Base-by-base conservation (phyloP, 2,113 vertebrate genomes). In the Chaetops frenatus region DNA sequence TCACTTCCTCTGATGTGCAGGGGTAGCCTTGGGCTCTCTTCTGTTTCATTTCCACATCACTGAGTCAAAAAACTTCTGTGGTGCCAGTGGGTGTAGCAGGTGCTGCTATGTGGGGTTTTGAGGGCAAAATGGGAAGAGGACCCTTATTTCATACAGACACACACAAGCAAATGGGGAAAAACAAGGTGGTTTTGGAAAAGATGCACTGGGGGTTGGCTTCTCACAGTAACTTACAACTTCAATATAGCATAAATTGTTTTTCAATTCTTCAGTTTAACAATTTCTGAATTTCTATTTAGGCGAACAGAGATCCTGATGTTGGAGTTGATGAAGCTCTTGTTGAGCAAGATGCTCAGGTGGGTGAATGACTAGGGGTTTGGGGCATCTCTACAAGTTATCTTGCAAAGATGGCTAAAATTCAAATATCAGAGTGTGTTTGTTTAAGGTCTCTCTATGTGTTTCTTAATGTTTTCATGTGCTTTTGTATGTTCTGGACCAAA, bases 291-390 rank as follows among this genome's bases (percentile, higher is more conserved):
- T 70, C 94, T 82, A 57, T 85, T 51, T 77, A 99, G 99, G 99
- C 97, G 0, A 98, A 97, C n/a, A 98, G 99, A 78, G 98, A 99
- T 90, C 97, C 98, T 17, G 98, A 98, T 4, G 36, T 29, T 31
- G 29, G 92, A 40, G 95, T 99, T 21, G 96, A 99, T 50, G 98
- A 98, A 35, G 93, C 83, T 44, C 96, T 97, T 51, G 98, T 99
- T 61, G 98, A 99, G 88, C 98, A 99, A 78, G 99, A 99, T 77
- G 99, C 99, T 22, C 98, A 99, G 99, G 99, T 99, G 89, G 78
- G 98, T 97, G 62, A 73, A 45, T 33, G 31, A 15, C 19, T 16
- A 20, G 11, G 2, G 0, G 6, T 87, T 65, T 15, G 35, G 47
- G 18, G 2, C 21, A 20, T 86, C 88, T 69, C 24, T 67, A 9